Conservation (phyloP, 2,113 vertebrate genomes). For the Phyllostomus hastatus region DNA sequence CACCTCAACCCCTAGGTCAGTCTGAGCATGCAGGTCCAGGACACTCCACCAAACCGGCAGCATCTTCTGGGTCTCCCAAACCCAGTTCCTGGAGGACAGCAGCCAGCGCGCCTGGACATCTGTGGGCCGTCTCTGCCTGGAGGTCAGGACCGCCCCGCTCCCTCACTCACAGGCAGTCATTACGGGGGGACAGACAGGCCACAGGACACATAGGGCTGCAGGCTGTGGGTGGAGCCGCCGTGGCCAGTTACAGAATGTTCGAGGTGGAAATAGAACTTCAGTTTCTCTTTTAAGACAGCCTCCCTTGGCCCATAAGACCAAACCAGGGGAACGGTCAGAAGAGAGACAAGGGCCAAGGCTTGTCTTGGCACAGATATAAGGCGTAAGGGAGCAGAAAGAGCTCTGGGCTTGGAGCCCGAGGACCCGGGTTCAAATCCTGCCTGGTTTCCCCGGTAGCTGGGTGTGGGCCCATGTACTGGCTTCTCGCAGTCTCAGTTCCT, state of each 20-base stretch:
- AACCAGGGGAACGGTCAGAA: not conserved
- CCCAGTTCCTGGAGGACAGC: not conserved
- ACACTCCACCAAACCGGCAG: not conserved
- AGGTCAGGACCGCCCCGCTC: not conserved
- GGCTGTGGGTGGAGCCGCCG: not conserved
- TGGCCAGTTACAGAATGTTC: not conserved
- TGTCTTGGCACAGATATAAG: not conserved
- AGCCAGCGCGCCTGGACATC: not conserved
- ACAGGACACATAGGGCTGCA: rapidly evolving
- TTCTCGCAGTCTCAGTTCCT: not conserved
- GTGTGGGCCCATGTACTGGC: not conserved
- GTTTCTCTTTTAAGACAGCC: not conserved
- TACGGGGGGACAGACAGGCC: not conserved
- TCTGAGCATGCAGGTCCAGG: not conserved
- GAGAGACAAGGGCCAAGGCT: not conserved
- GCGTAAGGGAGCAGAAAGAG: not conserved
- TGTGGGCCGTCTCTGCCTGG: not conserved
- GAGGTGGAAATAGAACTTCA: not conserved
- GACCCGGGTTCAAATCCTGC: not conserved
- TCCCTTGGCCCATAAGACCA: not conserved
- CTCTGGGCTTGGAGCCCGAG: not conserved
- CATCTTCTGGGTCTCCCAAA: not conserved
- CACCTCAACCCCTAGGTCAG: not conserved
- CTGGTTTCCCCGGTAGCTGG: not conserved
- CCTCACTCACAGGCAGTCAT: not conserved